Percentiles rank a stretch among this genome's conserved stretches.
phyloP scores from a whole-genome alignment of 2,888 invertebrate genomes.

The Chydorus sphaericus region DNA sequence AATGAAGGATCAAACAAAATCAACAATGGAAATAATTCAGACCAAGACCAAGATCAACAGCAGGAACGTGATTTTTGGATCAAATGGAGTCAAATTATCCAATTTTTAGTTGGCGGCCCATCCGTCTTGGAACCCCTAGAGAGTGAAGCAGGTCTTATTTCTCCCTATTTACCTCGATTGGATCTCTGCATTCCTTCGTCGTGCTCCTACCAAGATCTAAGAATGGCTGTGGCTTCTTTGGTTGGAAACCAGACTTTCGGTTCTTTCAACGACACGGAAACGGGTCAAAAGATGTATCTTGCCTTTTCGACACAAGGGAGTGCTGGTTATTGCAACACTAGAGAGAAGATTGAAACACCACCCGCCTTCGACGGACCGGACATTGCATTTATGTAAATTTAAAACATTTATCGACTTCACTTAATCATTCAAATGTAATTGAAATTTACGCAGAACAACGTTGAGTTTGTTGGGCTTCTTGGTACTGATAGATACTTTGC shows the following conservation, averaged over 20 bases:
- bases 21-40: background rate
- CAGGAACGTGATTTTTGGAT: too few species aligned
- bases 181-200: conserved; percentile 5
- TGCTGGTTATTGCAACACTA: background rate
- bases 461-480: background rate
- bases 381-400: background rate
- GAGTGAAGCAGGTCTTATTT: too few species aligned
- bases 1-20: too few species aligned
- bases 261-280: too few species aligned
- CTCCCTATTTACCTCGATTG: too few species aligned
- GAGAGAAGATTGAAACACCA: background rate
- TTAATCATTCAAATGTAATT: background rate
- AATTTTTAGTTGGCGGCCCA: too few species aligned
- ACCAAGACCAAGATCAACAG: background rate
- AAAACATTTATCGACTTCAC: too few species aligned
- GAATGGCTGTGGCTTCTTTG: background rate
- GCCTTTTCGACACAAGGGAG: too few species aligned
- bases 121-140: too few species aligned
- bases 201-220: background rate
- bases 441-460: background rate
- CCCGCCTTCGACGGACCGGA: background rate
- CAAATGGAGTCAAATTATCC: background rate
- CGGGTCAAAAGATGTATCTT: too few species aligned
- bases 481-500: background rate
- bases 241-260: too few species aligned